Base-by-base conservation (phyloP, 2,888 invertebrate species). In the Petrolisthes cinctipes region DNA sequence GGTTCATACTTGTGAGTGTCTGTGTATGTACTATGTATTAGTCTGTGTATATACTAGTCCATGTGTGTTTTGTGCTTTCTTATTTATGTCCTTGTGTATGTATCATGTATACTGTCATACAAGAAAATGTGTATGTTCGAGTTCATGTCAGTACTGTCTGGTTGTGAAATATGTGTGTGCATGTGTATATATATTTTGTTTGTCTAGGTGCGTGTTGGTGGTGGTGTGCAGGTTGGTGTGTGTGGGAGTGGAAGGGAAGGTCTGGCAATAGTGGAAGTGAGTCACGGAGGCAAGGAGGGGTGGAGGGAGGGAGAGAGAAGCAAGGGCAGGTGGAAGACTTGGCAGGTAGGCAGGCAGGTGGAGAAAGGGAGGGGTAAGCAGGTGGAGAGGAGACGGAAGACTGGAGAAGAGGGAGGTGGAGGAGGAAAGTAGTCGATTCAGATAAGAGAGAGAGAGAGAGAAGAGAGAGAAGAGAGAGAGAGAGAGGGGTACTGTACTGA, bases 191-290 rank as follows among this genome's bases (percentile, higher is more conserved):
- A 6, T 11, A 20, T 11, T 61, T 6, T 71, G n/a, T 11, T 11
- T 11, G 71, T 71, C n/a, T 71, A 20, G 14, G 71, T 71, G 71
- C 20, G 71, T 71, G 71, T 71, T 14, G 14, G 71, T 71, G 71
- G 14, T 14, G 14, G 71, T 71, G 71, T 71, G 71, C 20, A 20
- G 14, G 71, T 71, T 11, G 9, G 66, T 75, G 75, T 81, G 84
- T 79, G 87, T 71, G 83, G 54, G 83, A n/a, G 61, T 73, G 79
- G 11, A 53, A 20, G 86, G 20, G n/a, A 17, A 75, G 20, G 73
- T 56, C 73, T 23, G 82, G 23, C 51, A 78, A 61, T 61, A 17
- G 61, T 61, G 61, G 61, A 11, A 17, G 11, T n/a, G n/a, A 11
- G 17, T 17, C 71, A 71, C 11, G 20, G 71, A 11, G 20, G 17